Base-by-base conservation (phyloP, 2,888 invertebrate species). In the Stenodema calcarata region DNA sequence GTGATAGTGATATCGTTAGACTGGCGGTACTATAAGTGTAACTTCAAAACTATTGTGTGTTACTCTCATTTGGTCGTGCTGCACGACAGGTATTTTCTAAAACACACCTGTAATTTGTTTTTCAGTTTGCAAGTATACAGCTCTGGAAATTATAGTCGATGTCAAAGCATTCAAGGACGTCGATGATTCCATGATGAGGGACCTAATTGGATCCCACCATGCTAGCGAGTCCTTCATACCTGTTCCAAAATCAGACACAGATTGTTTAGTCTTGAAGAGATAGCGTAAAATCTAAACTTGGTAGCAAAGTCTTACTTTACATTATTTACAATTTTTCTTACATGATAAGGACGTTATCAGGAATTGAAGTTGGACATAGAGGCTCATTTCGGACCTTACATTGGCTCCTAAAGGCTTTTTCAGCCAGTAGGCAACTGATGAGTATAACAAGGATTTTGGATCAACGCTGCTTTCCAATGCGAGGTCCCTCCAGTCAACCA, bases 101-200 rank as follows among this genome's bases (percentile, higher is more conserved):
- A 75, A 35, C 18, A 69, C 87, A 87, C 88, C 89, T 70, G 87
- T 76, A 86, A 87, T 78, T 44, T 86, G 85, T 44, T 88, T 89
- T 89, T 93, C 93, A 14, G 93, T 90, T 80, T 90, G 91, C 78
- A 92, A 92, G 0, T 95, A 94, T 3, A 97, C 95, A 18, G 94
- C 94, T 90, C 96, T 94, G 90, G 97, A 96, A 28, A 96, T 94
- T 91, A 97, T 94, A 0, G 97, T 96, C 16, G 96, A 95, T 83
- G 96, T 94, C 90, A 97, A 93, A 0, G 96, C 96, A 88, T 95
- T 94, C 89, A 96, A 93, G 11, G 96, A 95, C 90, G 95, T 94
- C 0, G 93, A 92, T 89, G 96, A 95, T 87, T 95, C 94, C 0
- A 94, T 93, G 87, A 98, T 92, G 87, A 94, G 92, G 88, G 94